Evolutionary conservation across 1,140 invertebrate species (phyloP).

Genomic region (Drosophila carrolli): DNA sequence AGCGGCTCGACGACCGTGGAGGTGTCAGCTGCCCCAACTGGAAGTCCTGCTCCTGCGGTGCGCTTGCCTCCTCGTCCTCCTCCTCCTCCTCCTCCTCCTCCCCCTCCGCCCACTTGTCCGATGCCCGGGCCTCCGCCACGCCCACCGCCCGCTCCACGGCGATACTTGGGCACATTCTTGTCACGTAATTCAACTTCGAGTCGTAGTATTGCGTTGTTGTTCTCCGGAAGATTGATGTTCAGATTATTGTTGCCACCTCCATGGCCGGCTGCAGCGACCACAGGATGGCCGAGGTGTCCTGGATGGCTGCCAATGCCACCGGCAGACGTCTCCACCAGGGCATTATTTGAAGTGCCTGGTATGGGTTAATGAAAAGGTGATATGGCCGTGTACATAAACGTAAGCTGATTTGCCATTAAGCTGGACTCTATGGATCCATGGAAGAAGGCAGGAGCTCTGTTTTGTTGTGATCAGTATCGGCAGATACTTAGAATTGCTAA

Average conservation of each 20-base stretch:
- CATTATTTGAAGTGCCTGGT: constrained; percentile 72
- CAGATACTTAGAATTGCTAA: background rate
- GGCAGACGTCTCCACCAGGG: constrained; percentile 28
- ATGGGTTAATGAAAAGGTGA: constrained; percentile 67
- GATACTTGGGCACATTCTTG: constrained; percentile 84
- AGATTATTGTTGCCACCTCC: constrained; percentile 82
- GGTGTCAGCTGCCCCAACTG: constrained; percentile 17
- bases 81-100: constrained; percentile 10
- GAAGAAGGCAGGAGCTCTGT: background rate
- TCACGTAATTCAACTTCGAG: constrained; percentile 85
- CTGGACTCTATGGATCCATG: constrained; percentile 2
- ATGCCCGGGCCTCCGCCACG: constrained; percentile 38
- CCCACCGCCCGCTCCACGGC: constrained; percentile 45
- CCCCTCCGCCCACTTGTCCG: constrained; percentile 34
- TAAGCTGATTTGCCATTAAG: constrained; percentile 40
- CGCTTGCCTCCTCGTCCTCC: constrained; percentile 16
- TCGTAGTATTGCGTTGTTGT: constrained; percentile 83
- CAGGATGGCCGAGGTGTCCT: constrained; percentile 28
- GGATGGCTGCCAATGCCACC: constrained; percentile 22
- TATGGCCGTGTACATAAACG: constrained; percentile 39
- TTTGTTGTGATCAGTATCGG: constrained; percentile 4
- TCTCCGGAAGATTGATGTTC: constrained; percentile 83
- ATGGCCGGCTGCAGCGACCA: constrained; percentile 19
- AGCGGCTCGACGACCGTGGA: constrained; percentile 37
- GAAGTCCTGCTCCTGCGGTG: constrained; percentile 1